phyloP scores from a whole-genome alignment of 2,113 vertebrate species.

The Cisticola juncidis region DNA sequence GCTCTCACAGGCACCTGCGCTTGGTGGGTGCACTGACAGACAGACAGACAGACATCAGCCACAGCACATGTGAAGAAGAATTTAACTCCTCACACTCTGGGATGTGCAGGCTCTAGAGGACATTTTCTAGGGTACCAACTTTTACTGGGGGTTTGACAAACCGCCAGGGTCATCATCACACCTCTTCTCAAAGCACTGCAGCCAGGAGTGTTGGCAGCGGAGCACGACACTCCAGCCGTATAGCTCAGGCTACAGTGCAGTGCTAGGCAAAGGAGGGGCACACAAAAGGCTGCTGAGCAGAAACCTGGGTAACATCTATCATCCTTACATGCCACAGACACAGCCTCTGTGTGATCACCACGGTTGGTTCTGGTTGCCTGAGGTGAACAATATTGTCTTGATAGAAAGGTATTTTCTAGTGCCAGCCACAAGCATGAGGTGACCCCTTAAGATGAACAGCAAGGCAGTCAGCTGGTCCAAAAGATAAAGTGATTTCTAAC shows the following conservation, averaged over 20 bases:
- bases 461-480: too few species aligned
- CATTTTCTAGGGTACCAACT: accelerated
- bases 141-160: neutral
- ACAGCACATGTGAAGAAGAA: accelerated
- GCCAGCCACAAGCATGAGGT: neutral
- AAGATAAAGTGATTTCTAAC: neutral
- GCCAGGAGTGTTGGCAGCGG: accelerated
- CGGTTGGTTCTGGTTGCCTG: neutral
- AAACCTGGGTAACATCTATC: neutral
- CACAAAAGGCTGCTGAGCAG: accelerated
- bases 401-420: neutral
- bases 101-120: neutral
- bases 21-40: neutral
- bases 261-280: neutral
- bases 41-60: neutral
- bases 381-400: neutral
- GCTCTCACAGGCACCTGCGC: accelerated
- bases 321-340: accelerated
- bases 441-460: neutral
- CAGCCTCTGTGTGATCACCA: accelerated
- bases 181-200: neutral
- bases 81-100: too few species aligned
- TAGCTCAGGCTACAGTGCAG: neutral
- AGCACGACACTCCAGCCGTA: accelerated
- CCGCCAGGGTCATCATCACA: neutral